A percentile compares a stretch with the other conserved stretches of the same genome.
Conservation (phyloP, 2,888 invertebrate species). For the Vanessa cardui region DNA sequence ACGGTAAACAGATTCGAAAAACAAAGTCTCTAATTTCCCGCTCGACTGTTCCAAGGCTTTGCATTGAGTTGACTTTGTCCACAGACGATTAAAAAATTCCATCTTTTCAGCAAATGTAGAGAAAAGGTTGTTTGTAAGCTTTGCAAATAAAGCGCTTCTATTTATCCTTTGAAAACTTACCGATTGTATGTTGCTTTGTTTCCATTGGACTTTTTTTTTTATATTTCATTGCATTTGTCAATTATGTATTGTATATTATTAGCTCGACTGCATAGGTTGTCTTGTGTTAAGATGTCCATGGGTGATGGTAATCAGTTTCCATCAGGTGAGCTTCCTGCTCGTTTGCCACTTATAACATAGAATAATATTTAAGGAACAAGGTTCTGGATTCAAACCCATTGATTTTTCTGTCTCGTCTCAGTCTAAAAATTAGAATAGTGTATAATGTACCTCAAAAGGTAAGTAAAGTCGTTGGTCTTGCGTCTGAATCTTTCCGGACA, state of each 20-base stretch:
- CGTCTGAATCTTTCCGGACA: too few relatives aligned
- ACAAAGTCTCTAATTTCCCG: slow-evolving; percentile 60
- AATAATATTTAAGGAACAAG: too few relatives aligned
- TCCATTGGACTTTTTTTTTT: slow-evolving; percentile 11
- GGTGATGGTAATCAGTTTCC: too few relatives aligned
- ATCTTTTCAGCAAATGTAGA: slow-evolving; percentile 45
- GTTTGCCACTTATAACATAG: too few relatives aligned
- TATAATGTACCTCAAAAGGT: too few relatives aligned
- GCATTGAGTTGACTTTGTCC: slow-evolving; percentile 59
- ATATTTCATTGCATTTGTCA: neutral
- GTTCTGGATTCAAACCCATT: too few relatives aligned
- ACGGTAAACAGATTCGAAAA: slow-evolving; percentile 68
- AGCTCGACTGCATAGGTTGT: too few relatives aligned
- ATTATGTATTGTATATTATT: neutral
- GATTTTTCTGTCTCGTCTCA: neutral
- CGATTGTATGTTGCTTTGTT: slow-evolving; percentile 20
- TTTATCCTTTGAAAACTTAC: slow-evolving; percentile 20
- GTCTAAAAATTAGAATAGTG: too few relatives aligned
- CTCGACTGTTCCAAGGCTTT: slow-evolving; percentile 61
- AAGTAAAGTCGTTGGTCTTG: too few relatives aligned
- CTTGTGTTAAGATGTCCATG: too few relatives aligned
- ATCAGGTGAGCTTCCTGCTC: too few relatives aligned
- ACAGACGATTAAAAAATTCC: slow-evolving; percentile 48
- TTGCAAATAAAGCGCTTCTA: slow-evolving; percentile 22
- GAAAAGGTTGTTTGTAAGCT: slow-evolving; percentile 14